Evolutionary conservation across 2,888 invertebrate genomes (phyloP), one percentile per base, ranked within the genome.

Genomic region (Serripes groenlandicus): DNA sequence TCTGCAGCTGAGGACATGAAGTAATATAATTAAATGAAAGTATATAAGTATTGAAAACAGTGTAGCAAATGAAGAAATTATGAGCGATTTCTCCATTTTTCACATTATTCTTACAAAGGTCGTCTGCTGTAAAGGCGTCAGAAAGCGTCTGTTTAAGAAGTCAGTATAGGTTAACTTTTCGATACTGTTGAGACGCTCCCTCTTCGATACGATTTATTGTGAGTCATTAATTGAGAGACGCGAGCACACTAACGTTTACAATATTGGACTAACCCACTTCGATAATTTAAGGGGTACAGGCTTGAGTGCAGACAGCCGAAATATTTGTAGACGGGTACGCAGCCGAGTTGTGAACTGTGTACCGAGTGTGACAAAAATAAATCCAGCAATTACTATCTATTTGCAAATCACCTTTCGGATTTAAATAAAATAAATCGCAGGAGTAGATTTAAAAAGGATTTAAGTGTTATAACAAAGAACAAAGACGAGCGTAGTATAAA

Each of bases 311-410:
- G 66, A 66, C 66, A 66, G 42, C 35, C 66, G 9, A 37, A 66
- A 62, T 62, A 34, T 66, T 66, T 66, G 66, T 66, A 66, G 66
- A 66, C 66, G 66, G 66, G 42, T 66, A 42, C 42, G 35, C 66
- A 23, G 4, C 35, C 28, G 23, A 35, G 23, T 21, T 42, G 21
- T 32, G 32, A 37, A 66, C n/a, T 26, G 66, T 66, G 42, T 66
- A 66, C 28, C 49, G 26, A 11, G 34, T 23, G 66, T 42, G 42
- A 42, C 37, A 66, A 66, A 42, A 66, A 42, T 42, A 37, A 42
- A 23, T 11, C 28, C n/a, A n/a, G 15, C 18, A 23, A 3, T 18
- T 32, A 62, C 2, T 15, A 7, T 34, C 9, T 34, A 34, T 32
- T 32, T 21, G 62, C 62, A 62, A 62, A 2, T n/a, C 23, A 4